Evolutionary conservation across 2,888 invertebrate species (phyloP).

Genomic region (Heliconius ismenius): DNA sequence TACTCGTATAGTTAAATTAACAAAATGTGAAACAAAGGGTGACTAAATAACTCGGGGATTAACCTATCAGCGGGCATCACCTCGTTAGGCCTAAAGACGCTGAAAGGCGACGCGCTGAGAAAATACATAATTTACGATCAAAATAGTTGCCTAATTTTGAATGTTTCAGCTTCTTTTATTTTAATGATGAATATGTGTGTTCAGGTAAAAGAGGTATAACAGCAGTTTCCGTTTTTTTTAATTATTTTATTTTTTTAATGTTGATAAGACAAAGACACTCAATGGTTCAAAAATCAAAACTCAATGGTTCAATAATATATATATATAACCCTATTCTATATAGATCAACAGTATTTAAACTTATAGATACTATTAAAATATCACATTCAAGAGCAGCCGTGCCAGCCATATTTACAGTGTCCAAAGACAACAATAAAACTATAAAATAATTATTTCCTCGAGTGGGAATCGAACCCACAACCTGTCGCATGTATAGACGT

Average conservation of each 20-base stretch:
- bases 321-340: too few species aligned
- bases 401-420: too few species aligned
- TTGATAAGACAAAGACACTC: too few species aligned
- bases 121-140: conserved; percentile 48
- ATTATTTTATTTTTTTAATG: too few species aligned
- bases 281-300: too few species aligned
- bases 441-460: too few species aligned
- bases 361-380: too few species aligned
- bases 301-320: too few species aligned
- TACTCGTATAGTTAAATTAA: background rate
- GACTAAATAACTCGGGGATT: conserved; percentile 46
- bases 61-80: conserved; percentile 47
- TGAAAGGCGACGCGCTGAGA: conserved; percentile 46
- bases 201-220: background rate
- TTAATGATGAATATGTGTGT: background rate
- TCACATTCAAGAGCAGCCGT: too few species aligned
- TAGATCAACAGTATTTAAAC: too few species aligned
- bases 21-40: conserved; percentile 24
- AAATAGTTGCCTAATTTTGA: conserved; percentile 45
- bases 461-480: background rate
- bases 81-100: conserved; percentile 46
- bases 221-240: too few species aligned
- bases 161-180: conserved; percentile 27
- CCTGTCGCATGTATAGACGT: background rate
- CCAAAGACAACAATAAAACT: background rate